Conservation (phyloP, 2,113 vertebrate species). For the Meriones unguiculatus region DNA sequence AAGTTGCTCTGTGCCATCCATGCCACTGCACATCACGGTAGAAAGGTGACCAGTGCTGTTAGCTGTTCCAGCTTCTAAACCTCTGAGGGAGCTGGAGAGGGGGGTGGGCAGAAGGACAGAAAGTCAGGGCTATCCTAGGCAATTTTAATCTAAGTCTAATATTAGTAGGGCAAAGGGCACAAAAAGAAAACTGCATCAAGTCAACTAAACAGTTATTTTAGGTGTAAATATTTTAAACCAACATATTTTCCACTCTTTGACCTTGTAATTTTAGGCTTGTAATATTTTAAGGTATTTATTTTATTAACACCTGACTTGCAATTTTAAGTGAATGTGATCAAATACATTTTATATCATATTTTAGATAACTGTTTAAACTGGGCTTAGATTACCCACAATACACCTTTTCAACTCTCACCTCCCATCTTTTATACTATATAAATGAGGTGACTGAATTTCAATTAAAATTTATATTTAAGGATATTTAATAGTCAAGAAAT, state of each 20-base stretch:
- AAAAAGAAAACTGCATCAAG: not conserved
- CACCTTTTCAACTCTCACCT: not conserved
- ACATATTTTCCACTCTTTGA: not conserved
- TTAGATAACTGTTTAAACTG: constrained; percentile 37
- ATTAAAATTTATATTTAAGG: not conserved
- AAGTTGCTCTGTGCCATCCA: not conserved
- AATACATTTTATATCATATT: not conserved
- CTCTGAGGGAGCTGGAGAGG: not conserved
- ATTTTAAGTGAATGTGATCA: constrained; percentile 38
- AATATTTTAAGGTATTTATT: constrained; percentile 26
- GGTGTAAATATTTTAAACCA: constrained; percentile 42
- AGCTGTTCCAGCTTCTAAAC: not conserved
- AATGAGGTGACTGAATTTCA: not conserved
- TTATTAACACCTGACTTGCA: constrained; percentile 46
- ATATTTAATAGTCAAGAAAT: constrained; percentile 39
- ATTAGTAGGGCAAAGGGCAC: not conserved
- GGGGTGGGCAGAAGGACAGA: not conserved
- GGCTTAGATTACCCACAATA: not conserved
- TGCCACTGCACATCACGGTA: not conserved
- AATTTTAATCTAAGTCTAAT: not conserved
- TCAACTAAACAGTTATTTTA: not conserved
- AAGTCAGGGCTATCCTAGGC: not conserved
- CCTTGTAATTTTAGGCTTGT: not conserved
- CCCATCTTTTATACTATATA: not conserved
- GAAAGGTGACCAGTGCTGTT: not conserved